phyloP scores from a whole-genome alignment of 2,113 vertebrate species.

The Oreochromis spilurus region DNA sequence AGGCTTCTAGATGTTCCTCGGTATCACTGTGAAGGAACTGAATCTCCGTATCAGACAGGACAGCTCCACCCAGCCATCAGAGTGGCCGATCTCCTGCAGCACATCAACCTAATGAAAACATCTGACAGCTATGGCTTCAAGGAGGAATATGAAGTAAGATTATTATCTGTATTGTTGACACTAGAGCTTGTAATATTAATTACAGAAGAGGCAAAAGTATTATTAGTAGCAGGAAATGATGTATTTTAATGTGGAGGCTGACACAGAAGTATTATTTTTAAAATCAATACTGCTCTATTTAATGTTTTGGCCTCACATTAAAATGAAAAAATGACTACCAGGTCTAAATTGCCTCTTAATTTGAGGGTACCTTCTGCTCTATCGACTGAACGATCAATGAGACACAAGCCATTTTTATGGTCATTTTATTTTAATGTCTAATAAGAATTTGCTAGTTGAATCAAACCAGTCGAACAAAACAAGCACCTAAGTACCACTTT shows the following conservation, averaged over 20 bases:
- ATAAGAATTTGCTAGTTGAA: not conserved
- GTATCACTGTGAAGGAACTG: slow-evolving; percentile 94
- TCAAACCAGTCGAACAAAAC: not conserved
- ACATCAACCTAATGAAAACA: slow-evolving; percentile 99
- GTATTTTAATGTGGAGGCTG: not conserved
- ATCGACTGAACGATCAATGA: not conserved
- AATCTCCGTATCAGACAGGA: slow-evolving; percentile 96
- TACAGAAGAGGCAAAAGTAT: not conserved
- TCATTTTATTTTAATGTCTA: not conserved
- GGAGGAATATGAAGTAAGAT: slow-evolving; percentile 95
- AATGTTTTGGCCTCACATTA: not conserved
- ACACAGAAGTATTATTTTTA: not conserved
- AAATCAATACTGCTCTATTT: not conserved
- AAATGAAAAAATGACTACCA: not conserved
- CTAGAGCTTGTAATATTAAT: not conserved
- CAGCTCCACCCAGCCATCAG: slow-evolving; percentile 97
- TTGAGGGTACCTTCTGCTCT: not conserved
- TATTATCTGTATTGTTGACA: not conserved
- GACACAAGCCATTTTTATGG: not conserved
- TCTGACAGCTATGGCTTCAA: slow-evolving; percentile 99
- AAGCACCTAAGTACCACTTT: not conserved
- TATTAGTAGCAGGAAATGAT: not conserved
- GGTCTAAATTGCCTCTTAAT: not conserved
- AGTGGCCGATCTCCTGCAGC: slow-evolving; percentile 94
- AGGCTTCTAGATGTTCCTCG: slow-evolving; percentile 91